phyloP scores from a whole-genome alignment of 2,888 invertebrate species.

The Aphidius colemani region DNA sequence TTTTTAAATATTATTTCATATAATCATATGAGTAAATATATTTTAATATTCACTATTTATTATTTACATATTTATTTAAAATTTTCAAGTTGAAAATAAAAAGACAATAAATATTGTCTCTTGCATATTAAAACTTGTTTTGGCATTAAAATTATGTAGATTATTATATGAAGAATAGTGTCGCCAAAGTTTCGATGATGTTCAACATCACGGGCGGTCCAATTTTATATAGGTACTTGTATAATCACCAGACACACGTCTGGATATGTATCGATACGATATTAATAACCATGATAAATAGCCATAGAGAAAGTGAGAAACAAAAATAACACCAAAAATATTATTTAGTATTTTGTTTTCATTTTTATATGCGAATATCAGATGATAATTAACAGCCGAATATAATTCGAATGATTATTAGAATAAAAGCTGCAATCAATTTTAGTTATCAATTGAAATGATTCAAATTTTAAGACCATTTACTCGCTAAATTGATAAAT shows the following conservation, averaged over 20 bases:
- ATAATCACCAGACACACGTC: slow-evolving; percentile 33
- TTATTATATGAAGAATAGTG: slow-evolving; percentile 25
- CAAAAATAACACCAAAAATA: slow-evolving; percentile 2
- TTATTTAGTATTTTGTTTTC: background rate
- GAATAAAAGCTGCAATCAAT: too few species aligned
- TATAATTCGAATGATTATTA: too few species aligned
- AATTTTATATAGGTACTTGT: slow-evolving; percentile 31
- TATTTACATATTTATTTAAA: background rate
- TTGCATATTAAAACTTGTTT: background rate
- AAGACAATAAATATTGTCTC: background rate
- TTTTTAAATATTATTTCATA: too few species aligned
- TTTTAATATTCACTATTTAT: too few species aligned
- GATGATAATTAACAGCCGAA: too few species aligned
- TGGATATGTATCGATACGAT: slow-evolving; percentile 31
- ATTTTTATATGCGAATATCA: too few species aligned
- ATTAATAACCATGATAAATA: slow-evolving; percentile 38
- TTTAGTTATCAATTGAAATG: background rate
- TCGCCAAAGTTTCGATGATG: slow-evolving; percentile 37
- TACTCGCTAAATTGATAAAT: too few species aligned
- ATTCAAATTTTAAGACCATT: too few species aligned
- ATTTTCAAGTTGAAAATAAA: background rate
- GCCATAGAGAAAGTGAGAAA: slow-evolving; percentile 22
- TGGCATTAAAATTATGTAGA: slow-evolving; percentile 1
- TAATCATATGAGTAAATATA: too few species aligned
- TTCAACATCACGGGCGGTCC: slow-evolving; percentile 39